phyloP scores from a whole-genome alignment of 2,113 vertebrate genomes.

The Cyanoramphus novaezelandiae region DNA sequence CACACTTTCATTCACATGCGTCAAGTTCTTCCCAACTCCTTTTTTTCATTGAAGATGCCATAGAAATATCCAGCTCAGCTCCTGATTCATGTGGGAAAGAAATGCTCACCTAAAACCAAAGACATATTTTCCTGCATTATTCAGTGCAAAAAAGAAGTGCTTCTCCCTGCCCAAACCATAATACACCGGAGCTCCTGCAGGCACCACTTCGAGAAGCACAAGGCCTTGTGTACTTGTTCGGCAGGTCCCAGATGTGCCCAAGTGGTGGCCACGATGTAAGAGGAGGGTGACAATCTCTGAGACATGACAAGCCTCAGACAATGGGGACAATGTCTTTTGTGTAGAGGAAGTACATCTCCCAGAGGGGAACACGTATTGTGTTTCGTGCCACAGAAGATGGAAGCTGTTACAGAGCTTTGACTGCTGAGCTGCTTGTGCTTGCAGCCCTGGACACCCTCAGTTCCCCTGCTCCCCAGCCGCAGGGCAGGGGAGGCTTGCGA shows the following conservation, averaged over 20 bases:
- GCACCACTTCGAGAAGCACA: neutral
- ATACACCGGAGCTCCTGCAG: neutral
- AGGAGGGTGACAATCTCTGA: neutral
- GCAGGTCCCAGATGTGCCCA: neutral
- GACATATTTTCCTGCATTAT: neutral
- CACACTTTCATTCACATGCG: neutral
- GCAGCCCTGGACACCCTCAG: neutral
- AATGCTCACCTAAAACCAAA: neutral
- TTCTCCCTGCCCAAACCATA: accelerated
- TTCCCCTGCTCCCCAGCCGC: neutral
- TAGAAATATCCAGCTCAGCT: neutral
- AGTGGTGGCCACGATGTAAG: neutral
- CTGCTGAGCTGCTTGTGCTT: neutral
- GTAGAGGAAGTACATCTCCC: neutral
- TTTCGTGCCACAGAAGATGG: neutral
- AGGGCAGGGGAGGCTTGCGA: neutral
- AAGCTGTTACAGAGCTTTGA: neutral
- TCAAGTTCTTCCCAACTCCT: neutral
- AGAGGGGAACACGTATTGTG: neutral
- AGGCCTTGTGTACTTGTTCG: neutral
- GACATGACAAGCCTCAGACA: neutral
- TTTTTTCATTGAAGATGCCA: neutral
- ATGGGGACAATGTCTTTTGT: neutral
- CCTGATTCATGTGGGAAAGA: neutral
- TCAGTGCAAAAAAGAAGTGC: neutral